Percentiles rank a stretch among this genome's conserved stretches.
Conservation (phyloP, 2,797 vertebrate species). For the Catamblyrhynchus diadema region DNA sequence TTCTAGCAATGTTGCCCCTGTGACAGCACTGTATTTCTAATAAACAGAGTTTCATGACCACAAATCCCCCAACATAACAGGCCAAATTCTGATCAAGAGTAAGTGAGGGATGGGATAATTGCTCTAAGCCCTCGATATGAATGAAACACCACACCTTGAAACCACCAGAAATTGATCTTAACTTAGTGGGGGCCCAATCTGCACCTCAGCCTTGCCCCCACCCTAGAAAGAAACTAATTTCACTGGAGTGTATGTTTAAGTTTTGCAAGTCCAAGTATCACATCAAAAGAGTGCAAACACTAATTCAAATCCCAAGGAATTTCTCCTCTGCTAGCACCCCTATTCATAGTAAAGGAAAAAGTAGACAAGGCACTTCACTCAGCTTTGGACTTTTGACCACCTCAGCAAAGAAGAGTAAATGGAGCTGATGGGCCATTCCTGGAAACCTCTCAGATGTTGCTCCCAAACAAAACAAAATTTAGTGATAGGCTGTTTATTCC, state of each 20-base stretch:
- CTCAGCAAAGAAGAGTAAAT: neutral
- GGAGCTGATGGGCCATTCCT: neutral
- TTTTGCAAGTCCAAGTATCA: neutral
- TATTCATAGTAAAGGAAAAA: neutral
- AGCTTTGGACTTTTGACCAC: neutral
- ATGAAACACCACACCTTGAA: neutral
- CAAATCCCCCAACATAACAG: accelerated
- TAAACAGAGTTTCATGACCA: neutral
- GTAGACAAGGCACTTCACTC: neutral
- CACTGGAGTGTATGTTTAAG: neutral
- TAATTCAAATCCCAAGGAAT: neutral
- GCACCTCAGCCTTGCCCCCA: neutral
- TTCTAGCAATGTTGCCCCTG: neutral
- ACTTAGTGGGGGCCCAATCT: neutral
- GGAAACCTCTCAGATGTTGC: neutral
- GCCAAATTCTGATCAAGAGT: neutral
- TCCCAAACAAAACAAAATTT: neutral
- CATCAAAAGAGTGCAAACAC: neutral
- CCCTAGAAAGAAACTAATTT: neutral
- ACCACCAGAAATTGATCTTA: neutral
- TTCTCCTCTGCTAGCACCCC: neutral
- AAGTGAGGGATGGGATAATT: neutral
- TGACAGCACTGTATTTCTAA: neutral
- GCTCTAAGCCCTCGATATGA: neutral
- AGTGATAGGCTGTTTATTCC: neutral